phyloP scores from a whole-genome alignment of 2,797 vertebrate species.

The Enteromius argenteus region DNA sequence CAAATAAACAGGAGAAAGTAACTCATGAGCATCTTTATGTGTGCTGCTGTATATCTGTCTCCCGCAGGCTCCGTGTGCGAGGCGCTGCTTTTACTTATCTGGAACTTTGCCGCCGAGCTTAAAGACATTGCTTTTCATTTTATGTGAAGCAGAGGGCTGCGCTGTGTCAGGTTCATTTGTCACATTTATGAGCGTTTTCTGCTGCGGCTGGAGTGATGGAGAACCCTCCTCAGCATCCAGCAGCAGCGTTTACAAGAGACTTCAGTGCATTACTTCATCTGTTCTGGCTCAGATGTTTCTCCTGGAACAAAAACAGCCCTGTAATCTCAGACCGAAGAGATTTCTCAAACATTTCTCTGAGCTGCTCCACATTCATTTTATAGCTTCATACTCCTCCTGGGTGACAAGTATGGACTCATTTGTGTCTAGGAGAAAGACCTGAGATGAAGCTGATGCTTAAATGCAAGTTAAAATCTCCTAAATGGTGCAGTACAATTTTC shows the following conservation, averaged over 20 bases:
- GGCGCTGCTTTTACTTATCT: constrained; percentile 18
- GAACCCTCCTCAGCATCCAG: background rate
- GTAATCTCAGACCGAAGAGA: background rate
- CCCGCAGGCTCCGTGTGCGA: background rate
- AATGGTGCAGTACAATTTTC: background rate
- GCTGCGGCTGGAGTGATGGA: background rate
- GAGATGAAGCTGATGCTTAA: background rate
- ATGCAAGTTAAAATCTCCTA: background rate
- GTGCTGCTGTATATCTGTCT: background rate
- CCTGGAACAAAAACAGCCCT: background rate
- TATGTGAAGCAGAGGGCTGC: constrained; percentile 14
- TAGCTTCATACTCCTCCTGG: background rate
- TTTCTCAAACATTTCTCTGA: background rate
- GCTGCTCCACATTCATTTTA: background rate
- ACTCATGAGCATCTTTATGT: background rate
- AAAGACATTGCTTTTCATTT: constrained; percentile 23
- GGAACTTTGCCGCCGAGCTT: background rate
- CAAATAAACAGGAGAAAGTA: background rate
- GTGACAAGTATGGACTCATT: background rate
- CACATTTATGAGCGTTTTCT: constrained; percentile 7
- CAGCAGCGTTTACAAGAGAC: background rate
- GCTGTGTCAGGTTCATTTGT: constrained; percentile 14
- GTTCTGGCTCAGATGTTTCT: background rate
- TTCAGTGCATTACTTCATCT: background rate
- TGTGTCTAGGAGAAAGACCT: background rate